Conservation (phyloP, 2,888 invertebrate genomes). For the Brachycybe producta region DNA sequence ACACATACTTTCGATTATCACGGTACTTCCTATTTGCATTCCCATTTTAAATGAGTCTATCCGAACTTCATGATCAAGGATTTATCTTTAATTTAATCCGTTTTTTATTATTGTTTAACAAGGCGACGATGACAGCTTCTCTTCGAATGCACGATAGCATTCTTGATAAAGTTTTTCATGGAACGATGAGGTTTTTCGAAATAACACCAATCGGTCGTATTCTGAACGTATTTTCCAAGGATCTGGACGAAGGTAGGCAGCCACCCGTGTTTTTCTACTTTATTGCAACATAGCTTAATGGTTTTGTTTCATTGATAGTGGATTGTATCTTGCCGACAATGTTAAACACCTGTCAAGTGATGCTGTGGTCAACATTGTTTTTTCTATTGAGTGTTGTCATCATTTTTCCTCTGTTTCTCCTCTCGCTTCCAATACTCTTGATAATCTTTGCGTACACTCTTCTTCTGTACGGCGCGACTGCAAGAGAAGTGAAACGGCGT, state of each 20-base stretch:
- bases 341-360: constrained; percentile 44
- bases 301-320: constrained; percentile 35
- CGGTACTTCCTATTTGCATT: no score
- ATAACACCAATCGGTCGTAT: constrained; percentile 42
- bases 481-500: constrained; percentile 42
- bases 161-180: constrained; percentile 39
- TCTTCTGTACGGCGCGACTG: constrained; percentile 37
- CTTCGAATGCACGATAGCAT: constrained; percentile 41
- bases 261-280: not conserved
- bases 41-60: no score
- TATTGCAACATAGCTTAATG: not conserved
- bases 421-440: constrained; percentile 39
- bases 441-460: constrained; percentile 35
- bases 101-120: constrained; percentile 13
- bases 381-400: constrained; percentile 39
- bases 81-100: not conserved
- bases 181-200: constrained; percentile 42
- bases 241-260: constrained; percentile 42
- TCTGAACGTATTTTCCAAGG: constrained; percentile 44
- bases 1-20: no score
- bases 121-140: constrained; percentile 41
- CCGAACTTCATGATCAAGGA: no score
- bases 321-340: constrained; percentile 44
- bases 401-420: constrained; percentile 38
- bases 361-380: constrained; percentile 39